phyloP scores from a whole-genome alignment of 2,113 vertebrate genomes.

The Carassius auratus region DNA sequence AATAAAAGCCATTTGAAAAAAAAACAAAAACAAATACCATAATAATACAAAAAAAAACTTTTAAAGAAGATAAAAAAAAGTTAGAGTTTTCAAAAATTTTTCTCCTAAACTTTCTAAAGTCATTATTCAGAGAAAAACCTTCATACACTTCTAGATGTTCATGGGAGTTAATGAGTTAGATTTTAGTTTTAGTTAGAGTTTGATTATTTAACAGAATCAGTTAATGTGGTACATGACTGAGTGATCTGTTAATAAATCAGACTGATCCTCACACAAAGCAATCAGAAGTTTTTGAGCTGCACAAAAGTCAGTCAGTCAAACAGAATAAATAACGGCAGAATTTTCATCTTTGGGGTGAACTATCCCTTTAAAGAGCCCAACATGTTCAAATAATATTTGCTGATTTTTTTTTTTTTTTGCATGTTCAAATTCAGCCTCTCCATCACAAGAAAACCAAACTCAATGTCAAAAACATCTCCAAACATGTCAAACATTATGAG shows the following conservation, averaged over 20 bases:
- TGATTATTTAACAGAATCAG: not conserved
- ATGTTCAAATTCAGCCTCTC: not conserved
- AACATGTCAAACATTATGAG: constrained; percentile 20
- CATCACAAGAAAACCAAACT: constrained; percentile 4
- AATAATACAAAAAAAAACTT: too few relatives aligned
- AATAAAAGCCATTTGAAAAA: too few relatives aligned
- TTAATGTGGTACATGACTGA: not conserved
- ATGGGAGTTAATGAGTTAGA: not conserved
- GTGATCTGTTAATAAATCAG: not conserved
- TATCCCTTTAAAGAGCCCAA: not conserved
- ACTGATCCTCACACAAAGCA: not conserved
- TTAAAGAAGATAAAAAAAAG: too few relatives aligned
- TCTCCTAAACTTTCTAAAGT: too few relatives aligned
- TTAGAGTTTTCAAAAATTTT: too few relatives aligned
- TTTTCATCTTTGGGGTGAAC: not conserved
- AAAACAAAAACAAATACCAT: too few relatives aligned
- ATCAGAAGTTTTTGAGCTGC: not conserved
- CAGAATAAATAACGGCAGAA: not conserved
- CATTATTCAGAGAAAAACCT: too few relatives aligned
- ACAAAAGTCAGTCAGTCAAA: too few relatives aligned
- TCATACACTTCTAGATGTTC: not conserved
- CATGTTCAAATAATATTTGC: not conserved
- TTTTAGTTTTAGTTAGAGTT: not conserved
- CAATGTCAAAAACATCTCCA: not conserved
- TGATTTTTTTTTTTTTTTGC: not conserved